These are phyloP conservation scores for Lamprologus tigripictilis DNA, from an alignment of 2,113 vertebrate species.

Conservation along the genomic window DNA sequence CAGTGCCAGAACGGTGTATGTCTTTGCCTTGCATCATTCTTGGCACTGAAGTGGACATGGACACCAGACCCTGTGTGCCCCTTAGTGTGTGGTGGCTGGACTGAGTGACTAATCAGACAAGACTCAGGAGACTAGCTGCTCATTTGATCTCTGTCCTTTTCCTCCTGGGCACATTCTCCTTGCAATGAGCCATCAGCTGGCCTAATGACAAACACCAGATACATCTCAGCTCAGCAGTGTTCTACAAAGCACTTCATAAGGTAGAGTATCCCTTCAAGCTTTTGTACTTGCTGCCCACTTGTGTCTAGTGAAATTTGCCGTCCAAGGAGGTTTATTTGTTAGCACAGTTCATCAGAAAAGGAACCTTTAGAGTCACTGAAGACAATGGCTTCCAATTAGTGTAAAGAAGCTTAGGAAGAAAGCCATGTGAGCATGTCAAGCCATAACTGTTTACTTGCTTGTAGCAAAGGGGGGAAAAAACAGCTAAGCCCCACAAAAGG, in stretches of 20 bases:
- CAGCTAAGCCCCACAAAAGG: not conserved
- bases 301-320: not conserved
- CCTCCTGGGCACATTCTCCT: slow-evolving; percentile 27
- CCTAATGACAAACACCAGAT: slow-evolving; percentile 35
- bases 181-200: slow-evolving; percentile 24
- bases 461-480: not conserved
- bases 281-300: not conserved
- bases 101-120: slow-evolving; percentile 31
- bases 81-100: slow-evolving; percentile 14
- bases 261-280: not conserved
- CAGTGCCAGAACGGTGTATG: slow-evolving; percentile 4
- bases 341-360: not conserved
- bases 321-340: slow-evolving; percentile 14
- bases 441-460: slow-evolving; percentile 36
- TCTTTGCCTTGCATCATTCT: slow-evolving; percentile 35
- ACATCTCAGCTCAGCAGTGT: slow-evolving; percentile 6
- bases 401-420: not conserved
- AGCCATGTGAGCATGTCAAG: not conserved
- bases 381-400: slow-evolving; percentile 39
- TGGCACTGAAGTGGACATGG: slow-evolving; percentile 2
- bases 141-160: slow-evolving; percentile 47
- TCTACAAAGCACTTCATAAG: slow-evolving; percentile 6
- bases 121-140: slow-evolving; percentile 30
- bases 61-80: not conserved
- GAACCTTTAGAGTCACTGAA: slow-evolving; percentile 1